Evolutionary conservation across 2,888 invertebrate species (phyloP).

Genomic region (Mantis religiosa): DNA sequence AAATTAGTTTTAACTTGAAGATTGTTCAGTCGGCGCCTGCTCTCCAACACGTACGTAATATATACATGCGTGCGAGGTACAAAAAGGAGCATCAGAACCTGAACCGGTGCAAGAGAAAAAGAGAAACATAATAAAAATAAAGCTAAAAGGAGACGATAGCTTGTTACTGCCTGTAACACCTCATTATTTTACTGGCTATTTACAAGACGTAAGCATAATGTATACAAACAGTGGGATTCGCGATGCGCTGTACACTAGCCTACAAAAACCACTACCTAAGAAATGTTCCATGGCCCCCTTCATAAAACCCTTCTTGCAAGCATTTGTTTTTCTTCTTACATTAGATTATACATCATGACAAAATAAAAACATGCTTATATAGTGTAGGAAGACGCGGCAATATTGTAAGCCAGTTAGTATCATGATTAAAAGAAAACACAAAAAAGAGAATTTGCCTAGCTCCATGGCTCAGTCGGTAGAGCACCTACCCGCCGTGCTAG

Average conservation of each 20-base stretch:
- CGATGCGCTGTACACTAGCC: not conserved
- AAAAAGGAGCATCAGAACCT: not conserved
- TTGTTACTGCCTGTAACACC: constrained; percentile 17
- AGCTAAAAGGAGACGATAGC: not conserved
- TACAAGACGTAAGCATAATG: constrained; percentile 8
- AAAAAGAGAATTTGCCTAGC: no score
- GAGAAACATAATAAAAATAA: not conserved
- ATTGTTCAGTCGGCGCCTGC: not conserved
- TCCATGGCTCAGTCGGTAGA: no score
- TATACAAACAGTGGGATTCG: not conserved
- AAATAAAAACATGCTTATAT: no score
- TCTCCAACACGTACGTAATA: constrained; percentile 6
- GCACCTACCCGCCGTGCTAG: no score
- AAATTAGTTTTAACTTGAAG: constrained; percentile 21
- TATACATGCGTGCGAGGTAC: not conserved
- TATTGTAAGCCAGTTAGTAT: no score
- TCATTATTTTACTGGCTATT: constrained; percentile 22
- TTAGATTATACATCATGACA: no score
- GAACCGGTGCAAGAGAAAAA: not conserved
- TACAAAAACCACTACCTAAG: not conserved
- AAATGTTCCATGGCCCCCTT: no score
- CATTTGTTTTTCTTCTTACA: no score
- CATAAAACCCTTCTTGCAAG: no score
- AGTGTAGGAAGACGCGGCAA: no score
- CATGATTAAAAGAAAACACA: no score